Evolutionary conservation across 2,797 vertebrate genomes (phyloP).

Genomic region (Tokudaia tokunoshimensis): DNA sequence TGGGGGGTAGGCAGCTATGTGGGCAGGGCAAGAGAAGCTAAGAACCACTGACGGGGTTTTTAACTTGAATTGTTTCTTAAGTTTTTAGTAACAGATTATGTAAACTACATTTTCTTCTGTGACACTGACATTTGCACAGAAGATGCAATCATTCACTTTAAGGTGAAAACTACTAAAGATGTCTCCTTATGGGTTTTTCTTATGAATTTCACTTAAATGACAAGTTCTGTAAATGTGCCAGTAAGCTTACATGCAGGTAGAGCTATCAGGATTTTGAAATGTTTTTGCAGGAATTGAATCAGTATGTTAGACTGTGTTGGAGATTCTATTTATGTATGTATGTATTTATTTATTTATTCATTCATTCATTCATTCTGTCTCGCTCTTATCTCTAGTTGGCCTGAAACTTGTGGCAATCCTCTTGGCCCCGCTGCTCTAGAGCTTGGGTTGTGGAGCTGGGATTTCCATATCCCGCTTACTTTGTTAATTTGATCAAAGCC

Average conservation of each 20-base stretch:
- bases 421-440: background rate
- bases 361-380: background rate
- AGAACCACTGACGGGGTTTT: slow-evolving; percentile 5
- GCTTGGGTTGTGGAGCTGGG: background rate
- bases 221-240: background rate
- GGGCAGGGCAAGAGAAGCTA: slow-evolving; percentile 68
- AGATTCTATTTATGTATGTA: background rate
- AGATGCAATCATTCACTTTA: slow-evolving; percentile 37
- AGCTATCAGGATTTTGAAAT: slow-evolving; percentile 61
- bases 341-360: background rate
- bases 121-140: slow-evolving; percentile 37
- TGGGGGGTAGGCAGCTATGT: slow-evolving; percentile 68
- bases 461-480: background rate
- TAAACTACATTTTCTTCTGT: slow-evolving; percentile 52
- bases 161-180: slow-evolving; percentile 43
- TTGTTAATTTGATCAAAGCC: background rate
- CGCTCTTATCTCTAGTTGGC: background rate
- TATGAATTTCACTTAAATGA: slow-evolving; percentile 29
- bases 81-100: slow-evolving; percentile 54
- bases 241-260: background rate
- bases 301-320: background rate
- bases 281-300: slow-evolving; percentile 1
- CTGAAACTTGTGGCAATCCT: background rate
- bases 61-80: slow-evolving; percentile 55
- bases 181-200: slow-evolving; percentile 27